A percentile compares a stretch with the other conserved stretches of the same genome.
phyloP scores from a whole-genome alignment of 2,797 vertebrate species.

The Sebastes itinus region DNA sequence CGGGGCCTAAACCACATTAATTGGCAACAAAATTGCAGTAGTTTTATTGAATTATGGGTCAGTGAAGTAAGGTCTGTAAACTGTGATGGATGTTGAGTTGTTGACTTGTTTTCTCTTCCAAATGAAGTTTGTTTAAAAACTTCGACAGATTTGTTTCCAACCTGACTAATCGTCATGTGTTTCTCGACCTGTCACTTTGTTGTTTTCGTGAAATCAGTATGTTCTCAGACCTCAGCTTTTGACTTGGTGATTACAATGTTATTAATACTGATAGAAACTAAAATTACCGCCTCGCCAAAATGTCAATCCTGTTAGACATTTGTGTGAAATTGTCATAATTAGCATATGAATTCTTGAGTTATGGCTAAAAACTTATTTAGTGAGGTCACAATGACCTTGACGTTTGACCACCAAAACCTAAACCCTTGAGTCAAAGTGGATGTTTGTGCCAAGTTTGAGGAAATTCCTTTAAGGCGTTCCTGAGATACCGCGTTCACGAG shows the following conservation, averaged over 20 bases:
- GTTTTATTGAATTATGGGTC: background rate
- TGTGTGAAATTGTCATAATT: too few species aligned
- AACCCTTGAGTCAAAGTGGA: too few species aligned
- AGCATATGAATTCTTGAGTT: too few species aligned
- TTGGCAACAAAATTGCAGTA: background rate
- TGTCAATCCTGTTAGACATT: too few species aligned
- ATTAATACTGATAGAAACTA: background rate
- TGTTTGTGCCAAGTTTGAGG: too few species aligned
- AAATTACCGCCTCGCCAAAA: too few species aligned
- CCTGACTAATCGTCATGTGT: background rate
- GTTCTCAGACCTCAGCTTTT: background rate
- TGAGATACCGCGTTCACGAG: too few species aligned
- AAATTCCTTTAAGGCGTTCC: too few species aligned
- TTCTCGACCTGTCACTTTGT: background rate
- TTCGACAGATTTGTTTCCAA: background rate
- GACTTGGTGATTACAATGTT: background rate
- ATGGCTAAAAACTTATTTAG: accelerated
- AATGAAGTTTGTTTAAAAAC: background rate
- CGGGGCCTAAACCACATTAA: background rate
- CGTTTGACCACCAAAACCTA: too few species aligned
- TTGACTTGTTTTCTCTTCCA: background rate
- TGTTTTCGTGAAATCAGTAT: background rate
- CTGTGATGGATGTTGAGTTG: background rate
- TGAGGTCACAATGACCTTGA: too few species aligned
- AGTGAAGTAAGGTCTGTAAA: background rate